A percentile compares a stretch with the other conserved stretches of the same genome.
Evolutionary conservation across 2,113 vertebrate species (phyloP).

Genomic region (Choloepus hoffmanni): DNA sequence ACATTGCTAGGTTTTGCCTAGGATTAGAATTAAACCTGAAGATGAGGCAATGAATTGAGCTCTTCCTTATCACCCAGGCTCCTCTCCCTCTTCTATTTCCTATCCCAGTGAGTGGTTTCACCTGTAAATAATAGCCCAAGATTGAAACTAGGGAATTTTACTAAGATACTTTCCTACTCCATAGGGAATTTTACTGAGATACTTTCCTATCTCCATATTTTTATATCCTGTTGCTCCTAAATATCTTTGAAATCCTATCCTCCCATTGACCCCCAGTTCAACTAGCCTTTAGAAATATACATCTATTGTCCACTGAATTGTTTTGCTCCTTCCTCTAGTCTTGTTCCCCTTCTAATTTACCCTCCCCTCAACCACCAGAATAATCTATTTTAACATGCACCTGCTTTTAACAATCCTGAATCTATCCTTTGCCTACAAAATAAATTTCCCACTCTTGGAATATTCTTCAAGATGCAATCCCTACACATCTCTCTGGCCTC

Average conservation of each 20-base stretch:
- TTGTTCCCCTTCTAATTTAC: background rate
- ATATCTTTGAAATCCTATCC: background rate
- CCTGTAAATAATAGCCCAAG: background rate
- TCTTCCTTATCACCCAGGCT: background rate
- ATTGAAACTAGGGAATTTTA: background rate
- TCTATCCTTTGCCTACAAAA: background rate
- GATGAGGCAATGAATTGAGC: background rate
- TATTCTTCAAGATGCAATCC: background rate
- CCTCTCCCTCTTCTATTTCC: background rate
- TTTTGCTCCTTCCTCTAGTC: background rate
- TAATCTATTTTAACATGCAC: background rate
- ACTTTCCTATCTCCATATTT: background rate
- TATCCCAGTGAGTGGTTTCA: background rate
- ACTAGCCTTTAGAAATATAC: background rate
- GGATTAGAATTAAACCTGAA: slow-evolving; percentile 5
- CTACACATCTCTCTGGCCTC: background rate
- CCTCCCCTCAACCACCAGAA: background rate
- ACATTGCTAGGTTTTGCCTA: background rate
- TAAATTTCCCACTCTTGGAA: background rate
- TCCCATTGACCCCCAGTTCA: background rate
- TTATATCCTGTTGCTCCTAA: background rate
- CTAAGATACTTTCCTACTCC: background rate
- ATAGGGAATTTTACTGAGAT: background rate
- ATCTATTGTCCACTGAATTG: background rate
- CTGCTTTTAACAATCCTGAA: background rate